Base-by-base conservation (phyloP, 1,140 invertebrate genomes). In the Cephus cinctus region DNA sequence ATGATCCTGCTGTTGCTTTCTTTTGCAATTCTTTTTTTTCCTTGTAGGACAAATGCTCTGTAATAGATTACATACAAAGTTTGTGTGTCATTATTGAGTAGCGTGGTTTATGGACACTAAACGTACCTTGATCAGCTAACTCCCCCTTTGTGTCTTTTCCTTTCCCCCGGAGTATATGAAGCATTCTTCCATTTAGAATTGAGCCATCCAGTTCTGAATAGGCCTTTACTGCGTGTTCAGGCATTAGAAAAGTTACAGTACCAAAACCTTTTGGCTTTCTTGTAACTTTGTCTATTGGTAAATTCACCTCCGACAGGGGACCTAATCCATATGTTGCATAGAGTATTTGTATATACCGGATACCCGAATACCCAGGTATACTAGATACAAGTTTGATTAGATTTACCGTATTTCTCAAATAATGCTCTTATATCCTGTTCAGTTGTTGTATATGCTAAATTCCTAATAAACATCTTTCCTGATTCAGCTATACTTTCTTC, bases 211-310 rank as follows among this genome's bases (percentile, higher is more conserved):
- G 76, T 60, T 87, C 84, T 12, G 81, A 80, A 63, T 89, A 98
- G 0, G 97, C 97, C 65, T 84, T 86, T 0, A 92, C 82, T 0
- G 97, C 97, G 78, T 99, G 88, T 72, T 98, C 96, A 0, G 96
- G 94, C 79, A 99, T 88, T 65, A 99, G 75, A 72, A 88, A 99
- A 0, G 92, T 94, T 0, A 99, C 81, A 2, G 89, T 87, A 1
- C 90, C 97, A 78, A 96, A 99, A 2, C 96, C 97, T 79, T 98
- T 98, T 1, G 86, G 79, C 73, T 90, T 87, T 35, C 93, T 86
- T 0, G 89, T 90, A 2, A 84, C 63, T 51, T 79, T 81, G 72
- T 98, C 96, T 43, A 99, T 82, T 0, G 97, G 95, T 57, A 98
- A 77, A 72, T 87, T 87, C 0, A 98, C 78, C 76, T 99, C 96